Percentiles rank a stretch among this genome's conserved stretches.
Evolutionary conservation across 2,797 vertebrate species (phyloP).

Genomic region (Lutjanus argentimaculatus): DNA sequence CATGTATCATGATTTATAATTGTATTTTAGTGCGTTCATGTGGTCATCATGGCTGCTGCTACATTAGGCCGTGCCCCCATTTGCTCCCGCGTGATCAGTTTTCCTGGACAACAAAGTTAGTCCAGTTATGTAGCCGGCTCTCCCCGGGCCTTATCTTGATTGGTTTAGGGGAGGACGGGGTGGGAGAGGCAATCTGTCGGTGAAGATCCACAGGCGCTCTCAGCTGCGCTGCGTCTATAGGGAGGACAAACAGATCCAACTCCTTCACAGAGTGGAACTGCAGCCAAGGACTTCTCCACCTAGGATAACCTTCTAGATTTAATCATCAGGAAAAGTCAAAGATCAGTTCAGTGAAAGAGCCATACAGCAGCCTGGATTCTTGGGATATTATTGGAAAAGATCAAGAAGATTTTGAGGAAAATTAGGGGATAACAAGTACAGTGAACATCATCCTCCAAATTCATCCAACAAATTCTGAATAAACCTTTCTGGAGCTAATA

Average conservation of each 20-base stretch:
- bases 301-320: neutral
- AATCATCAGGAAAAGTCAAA: neutral
- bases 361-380: neutral
- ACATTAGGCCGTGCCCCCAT: conserved; percentile 7
- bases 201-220: conserved; percentile 76
- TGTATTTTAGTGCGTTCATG: neutral
- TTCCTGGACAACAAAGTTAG: conserved; percentile 63
- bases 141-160: conserved; percentile 78
- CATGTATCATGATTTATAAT: neutral
- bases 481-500: neutral
- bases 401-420: conserved; percentile 13
- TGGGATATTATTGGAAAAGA: conserved; percentile 1
- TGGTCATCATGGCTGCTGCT: neutral
- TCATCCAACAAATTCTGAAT: neutral
- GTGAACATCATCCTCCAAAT: neutral
- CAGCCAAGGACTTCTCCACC: neutral
- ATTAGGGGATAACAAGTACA: neutral
- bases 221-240: conserved; percentile 56
- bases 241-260: conserved; percentile 50
- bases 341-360: neutral
- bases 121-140: conserved; percentile 53
- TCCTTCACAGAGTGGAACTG: conserved; percentile 21
- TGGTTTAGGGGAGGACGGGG: conserved; percentile 77
- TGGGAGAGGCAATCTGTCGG: conserved; percentile 71
- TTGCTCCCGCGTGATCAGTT: conserved; percentile 41